Base-by-base conservation (phyloP, 2,797 vertebrate genomes). In the Parauchenoglanis punctatus region DNA sequence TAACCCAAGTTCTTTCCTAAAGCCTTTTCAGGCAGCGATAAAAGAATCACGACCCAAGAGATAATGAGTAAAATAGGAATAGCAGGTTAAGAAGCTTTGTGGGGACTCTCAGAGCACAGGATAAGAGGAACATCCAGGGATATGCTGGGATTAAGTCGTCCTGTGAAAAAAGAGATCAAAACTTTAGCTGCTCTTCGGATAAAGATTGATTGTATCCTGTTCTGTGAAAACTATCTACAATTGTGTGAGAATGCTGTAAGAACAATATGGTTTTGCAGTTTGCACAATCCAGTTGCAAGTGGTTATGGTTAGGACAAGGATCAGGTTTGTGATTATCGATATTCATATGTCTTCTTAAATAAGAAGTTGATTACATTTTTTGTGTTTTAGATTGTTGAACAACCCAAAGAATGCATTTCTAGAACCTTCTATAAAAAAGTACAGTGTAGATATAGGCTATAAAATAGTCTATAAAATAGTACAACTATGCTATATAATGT, bases 51-150 rank as follows among this genome's bases (percentile, higher is more conserved):
- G 72, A 59, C 35, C 52, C 31, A 23, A 58, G 25, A 85, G 56
- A 80, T 65, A 81, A 18, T 76, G 49, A 35, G 28, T 8, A n/a
- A 65, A 85, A 85, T 80, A 54, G 73, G n/a, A 68, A 70, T 35
- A 56, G 59, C 11, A 77, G 46, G 72, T 67, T 86, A 89, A 89
- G 86, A 87, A 17, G 87, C 82, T 89, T 87, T 85, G 61, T 83
- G 18, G 20, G 49, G 70, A 75, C 52, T 85, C 78, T 87, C 2
- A 83, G 84, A 78, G 75, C 20, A 44, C 82, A 49, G n/a, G 77
- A 81, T 70, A 65, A n/a, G 73, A 73, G 25, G 77, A 76, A 63
- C 40, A 82, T 68, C 75, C 58, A 83, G 56, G 49, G 13, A 40
- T 84, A 44, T 75, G 44, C 20, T 75, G 11, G 18, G 72, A 56